Evolutionary conservation across 2,113 vertebrate genomes (phyloP).

Genomic region (Prolemur simus): DNA sequence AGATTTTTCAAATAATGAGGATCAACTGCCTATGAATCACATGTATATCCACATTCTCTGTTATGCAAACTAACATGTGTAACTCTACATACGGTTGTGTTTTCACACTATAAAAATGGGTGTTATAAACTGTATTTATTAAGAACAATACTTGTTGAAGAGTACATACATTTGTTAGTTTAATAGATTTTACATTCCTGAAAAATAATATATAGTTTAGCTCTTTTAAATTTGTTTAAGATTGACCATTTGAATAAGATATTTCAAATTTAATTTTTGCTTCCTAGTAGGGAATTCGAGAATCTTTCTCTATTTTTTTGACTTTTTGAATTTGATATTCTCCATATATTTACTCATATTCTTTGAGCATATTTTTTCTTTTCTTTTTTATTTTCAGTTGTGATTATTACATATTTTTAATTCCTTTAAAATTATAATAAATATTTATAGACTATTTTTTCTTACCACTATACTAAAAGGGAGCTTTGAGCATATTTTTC

Average conservation of each 20-base stretch:
- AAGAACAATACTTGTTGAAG: neutral
- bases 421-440: too few relatives aligned
- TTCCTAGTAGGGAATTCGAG: neutral
- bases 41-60: neutral
- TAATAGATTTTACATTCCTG: neutral
- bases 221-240: neutral
- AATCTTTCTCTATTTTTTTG: neutral
- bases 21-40: neutral
- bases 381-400: too few relatives aligned
- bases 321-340: neutral
- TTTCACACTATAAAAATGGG: neutral
- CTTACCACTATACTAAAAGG: too few relatives aligned
- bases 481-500: neutral
- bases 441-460: too few relatives aligned
- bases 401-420: too few relatives aligned
- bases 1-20: neutral
- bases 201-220: neutral
- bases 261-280: neutral
- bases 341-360: neutral
- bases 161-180: neutral
- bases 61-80: neutral
- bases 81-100: neutral
- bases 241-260: neutral
- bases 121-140: neutral
- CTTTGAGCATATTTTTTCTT: neutral